These are phyloP conservation scores for Varecia variegata DNA, from an alignment of 2,797 vertebrate genomes.

Conservation along the genomic window DNA sequence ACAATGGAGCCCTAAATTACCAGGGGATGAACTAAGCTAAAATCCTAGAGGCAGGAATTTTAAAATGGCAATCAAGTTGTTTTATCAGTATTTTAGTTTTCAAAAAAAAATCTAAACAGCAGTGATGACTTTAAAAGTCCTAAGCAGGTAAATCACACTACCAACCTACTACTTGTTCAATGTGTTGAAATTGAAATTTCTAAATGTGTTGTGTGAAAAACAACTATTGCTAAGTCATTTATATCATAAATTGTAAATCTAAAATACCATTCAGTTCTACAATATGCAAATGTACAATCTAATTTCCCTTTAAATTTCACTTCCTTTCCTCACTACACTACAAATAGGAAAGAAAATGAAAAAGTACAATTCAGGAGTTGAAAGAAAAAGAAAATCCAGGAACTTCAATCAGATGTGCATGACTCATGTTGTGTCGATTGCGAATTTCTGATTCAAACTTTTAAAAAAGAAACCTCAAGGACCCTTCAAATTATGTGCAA, in stretches of 20 bases:
- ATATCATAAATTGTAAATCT: not conserved
- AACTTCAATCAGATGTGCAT: slow-evolving; percentile 26
- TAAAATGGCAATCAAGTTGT: not conserved
- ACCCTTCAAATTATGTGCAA: slow-evolving; percentile 63
- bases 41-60: not conserved
- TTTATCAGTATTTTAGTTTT: not conserved
- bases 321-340: slow-evolving; percentile 41
- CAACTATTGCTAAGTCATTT: not conserved
- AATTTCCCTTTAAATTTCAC: slow-evolving; percentile 64
- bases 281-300: slow-evolving; percentile 35
- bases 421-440: slow-evolving; percentile 31
- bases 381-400: slow-evolving; percentile 54
- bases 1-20: not conserved
- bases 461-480: slow-evolving; percentile 62
- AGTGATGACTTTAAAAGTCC: slow-evolving; percentile 14
- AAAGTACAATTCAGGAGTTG: not conserved
- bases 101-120: not conserved
- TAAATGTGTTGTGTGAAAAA: not conserved
- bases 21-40: not conserved
- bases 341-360: slow-evolving; percentile 50
- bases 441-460: slow-evolving; percentile 50
- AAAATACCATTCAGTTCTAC: not conserved
- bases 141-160: not conserved
- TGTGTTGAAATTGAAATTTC: slow-evolving; percentile 26
- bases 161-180: not conserved